Evolutionary conservation across 2,888 invertebrate species (phyloP).

Genomic region (Himalopsyche japonica): DNA sequence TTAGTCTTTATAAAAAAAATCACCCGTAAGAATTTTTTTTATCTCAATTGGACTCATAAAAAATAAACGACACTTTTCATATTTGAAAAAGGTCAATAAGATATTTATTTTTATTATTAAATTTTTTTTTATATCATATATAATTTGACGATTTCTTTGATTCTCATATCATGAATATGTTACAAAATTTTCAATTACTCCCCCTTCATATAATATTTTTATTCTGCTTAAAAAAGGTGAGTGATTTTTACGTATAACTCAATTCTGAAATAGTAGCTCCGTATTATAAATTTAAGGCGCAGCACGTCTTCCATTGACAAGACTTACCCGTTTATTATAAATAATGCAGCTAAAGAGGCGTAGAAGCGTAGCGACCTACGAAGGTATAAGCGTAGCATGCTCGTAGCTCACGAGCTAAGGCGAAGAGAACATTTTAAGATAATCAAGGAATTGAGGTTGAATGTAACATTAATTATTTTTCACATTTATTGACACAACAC

Average conservation of each 20-base stretch:
- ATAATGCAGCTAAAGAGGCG: background rate
- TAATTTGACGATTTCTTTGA: no score
- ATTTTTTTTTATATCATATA: no score
- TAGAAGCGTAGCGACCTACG: background rate
- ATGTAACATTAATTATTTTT: no score
- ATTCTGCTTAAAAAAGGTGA: background rate
- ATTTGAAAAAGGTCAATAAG: no score
- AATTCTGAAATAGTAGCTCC: background rate
- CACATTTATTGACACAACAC: no score
- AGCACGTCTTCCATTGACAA: slow-evolving; percentile 5
- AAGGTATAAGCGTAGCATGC: background rate
- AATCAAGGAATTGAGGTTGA: background rate
- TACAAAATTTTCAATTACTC: no score
- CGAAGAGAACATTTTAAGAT: background rate
- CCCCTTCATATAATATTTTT: background rate
- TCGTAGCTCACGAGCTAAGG: background rate
- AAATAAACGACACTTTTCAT: no score
- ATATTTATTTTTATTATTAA: no score
- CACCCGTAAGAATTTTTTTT: no score
- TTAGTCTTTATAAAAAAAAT: no score
- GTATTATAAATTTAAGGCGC: background rate
- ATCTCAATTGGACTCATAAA: no score
- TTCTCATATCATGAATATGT: no score
- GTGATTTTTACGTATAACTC: background rate
- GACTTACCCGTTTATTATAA: background rate